Conservation (phyloP, 64 coral and sea anemone species). For the Montipora efflorescens region DNA sequence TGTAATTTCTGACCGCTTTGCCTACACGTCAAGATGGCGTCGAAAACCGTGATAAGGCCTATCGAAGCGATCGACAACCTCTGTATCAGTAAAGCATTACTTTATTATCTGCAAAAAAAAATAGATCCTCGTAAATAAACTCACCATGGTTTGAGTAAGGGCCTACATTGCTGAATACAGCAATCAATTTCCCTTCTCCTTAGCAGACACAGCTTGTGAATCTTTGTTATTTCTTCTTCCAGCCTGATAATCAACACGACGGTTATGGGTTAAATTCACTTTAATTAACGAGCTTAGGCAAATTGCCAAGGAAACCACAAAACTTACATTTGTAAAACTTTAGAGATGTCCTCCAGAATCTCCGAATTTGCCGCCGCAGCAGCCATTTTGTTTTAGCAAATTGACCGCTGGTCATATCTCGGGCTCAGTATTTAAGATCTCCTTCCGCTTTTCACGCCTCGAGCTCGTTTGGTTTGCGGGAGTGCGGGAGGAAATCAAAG, state of each 20-base stretch:
- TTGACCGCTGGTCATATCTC: neutral
- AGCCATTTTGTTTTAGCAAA: neutral
- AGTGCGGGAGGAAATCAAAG: no score
- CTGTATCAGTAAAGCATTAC: neutral
- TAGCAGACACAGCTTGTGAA: slow-evolving; percentile 11
- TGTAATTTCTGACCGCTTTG: no score
- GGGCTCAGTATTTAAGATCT: no score
- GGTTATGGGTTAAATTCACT: no score
- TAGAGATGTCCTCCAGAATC: neutral
- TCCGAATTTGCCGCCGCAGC: neutral
- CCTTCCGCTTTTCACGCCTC: no score
- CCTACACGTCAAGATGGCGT: no score
- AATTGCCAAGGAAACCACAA: neutral
- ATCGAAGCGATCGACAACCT: no score
- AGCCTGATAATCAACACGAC: neutral
- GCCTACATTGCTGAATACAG: slow-evolving; percentile 22
- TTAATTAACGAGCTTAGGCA: neutral
- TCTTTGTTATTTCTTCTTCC: slow-evolving; percentile 7
- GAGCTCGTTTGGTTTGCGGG: no score
- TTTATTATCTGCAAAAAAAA: neutral
- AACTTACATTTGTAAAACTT: slow-evolving; percentile 30
- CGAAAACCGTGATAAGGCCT: no score
- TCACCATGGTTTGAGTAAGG: slow-evolving; percentile 30
- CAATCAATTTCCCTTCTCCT: slow-evolving; percentile 41
- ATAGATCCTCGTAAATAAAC: neutral